Percentiles rank a stretch among this genome's conserved stretches.
phyloP scores from a whole-genome alignment of 2,888 invertebrate species.

The Cordylochernes scorpioides region DNA sequence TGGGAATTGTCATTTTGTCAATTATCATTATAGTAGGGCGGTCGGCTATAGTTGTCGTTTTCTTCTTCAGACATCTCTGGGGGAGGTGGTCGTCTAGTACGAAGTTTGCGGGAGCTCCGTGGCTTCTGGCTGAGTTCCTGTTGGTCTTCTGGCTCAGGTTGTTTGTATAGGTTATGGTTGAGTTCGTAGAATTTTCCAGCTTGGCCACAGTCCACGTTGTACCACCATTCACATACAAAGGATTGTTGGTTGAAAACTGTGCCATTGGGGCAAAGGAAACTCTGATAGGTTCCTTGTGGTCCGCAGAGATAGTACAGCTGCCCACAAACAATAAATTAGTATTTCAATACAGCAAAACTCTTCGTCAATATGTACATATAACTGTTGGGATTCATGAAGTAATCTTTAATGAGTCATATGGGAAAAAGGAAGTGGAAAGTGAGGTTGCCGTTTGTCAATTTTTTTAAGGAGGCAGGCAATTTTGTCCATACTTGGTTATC shows the following conservation, averaged over 20 bases:
- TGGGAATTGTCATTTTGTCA: no score
- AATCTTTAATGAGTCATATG: no score
- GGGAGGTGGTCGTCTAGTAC: no score
- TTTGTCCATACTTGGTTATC: no score
- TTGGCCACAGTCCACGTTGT: slow-evolving; percentile 8
- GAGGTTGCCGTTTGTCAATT: no score
- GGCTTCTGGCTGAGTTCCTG: no score
- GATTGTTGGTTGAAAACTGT: slow-evolving; percentile 9
- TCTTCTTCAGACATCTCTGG: no score
- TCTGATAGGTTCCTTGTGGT: slow-evolving; percentile 6
- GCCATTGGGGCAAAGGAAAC: slow-evolving; percentile 11
- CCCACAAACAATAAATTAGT: neutral
- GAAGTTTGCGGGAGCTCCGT: no score
- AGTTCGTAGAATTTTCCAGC: slow-evolving; percentile 7
- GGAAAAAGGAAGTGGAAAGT: no score
- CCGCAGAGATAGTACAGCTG: slow-evolving; percentile 11
- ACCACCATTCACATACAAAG: slow-evolving; percentile 12
- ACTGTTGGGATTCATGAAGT: neutral
- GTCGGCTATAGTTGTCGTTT: no score
- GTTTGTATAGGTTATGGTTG: slow-evolving; percentile 8
- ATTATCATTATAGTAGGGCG: no score
- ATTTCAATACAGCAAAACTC: neutral
- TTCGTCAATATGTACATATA: neutral
- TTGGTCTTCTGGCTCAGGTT: neutral
- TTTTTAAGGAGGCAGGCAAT: no score